A percentile compares a stretch with the other conserved stretches of the same genome.
These are phyloP conservation scores for Troilus luridus DNA, from an alignment of 2,888 invertebrate genomes.

Conservation along the genomic window DNA sequence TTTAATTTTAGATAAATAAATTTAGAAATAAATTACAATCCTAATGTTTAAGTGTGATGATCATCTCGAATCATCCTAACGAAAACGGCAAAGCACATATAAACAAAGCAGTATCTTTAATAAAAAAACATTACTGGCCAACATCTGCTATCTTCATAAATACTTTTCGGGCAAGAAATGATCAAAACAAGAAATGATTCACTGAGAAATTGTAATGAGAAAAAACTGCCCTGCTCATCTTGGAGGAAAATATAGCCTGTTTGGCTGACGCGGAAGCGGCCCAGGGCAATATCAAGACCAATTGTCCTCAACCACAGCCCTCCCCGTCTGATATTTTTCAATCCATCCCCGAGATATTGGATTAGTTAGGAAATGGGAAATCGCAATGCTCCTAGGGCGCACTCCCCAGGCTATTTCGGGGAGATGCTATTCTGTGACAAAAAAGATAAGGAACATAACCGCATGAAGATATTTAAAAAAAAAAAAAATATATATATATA, in stretches of 20 bases:
- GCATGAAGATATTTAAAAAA: too few relatives aligned
- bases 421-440: not conserved
- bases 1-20: too few relatives aligned
- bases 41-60: too few relatives aligned
- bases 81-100: too few relatives aligned
- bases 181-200: slow-evolving; percentile 6
- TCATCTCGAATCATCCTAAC: too few relatives aligned
- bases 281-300: not conserved
- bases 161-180: not conserved
- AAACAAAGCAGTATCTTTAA: too few relatives aligned
- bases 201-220: not conserved
- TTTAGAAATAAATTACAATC: too few relatives aligned
- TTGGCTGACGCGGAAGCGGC: not conserved
- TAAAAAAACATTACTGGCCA: not conserved
- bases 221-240: not conserved
- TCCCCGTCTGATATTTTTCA: slow-evolving; percentile 21
- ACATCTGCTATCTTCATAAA: not conserved
- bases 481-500: not conserved
- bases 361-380: slow-evolving; percentile 47
- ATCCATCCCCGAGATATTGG: slow-evolving; percentile 23
- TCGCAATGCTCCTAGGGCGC: not conserved
- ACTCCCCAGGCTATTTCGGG: not conserved
- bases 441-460: too few relatives aligned
- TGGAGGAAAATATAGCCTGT: not conserved
- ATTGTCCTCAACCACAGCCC: slow-evolving; percentile 4